These are phyloP conservation scores for Pollimyrus isidori DNA, from an alignment of 2,113 vertebrate species.

Conservation along the genomic window DNA sequence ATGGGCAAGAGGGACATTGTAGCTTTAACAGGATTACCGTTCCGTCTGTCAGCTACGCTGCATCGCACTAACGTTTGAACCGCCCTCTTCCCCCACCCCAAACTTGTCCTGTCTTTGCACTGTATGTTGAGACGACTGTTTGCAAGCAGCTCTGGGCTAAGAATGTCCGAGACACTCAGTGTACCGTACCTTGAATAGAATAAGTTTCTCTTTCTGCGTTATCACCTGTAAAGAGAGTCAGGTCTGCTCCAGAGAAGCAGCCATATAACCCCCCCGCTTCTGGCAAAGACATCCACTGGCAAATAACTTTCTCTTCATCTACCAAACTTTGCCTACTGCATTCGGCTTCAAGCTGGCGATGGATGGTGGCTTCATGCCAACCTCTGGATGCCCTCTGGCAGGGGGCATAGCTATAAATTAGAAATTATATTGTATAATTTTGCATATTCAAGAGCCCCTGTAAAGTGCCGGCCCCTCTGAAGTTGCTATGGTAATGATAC, in stretches of 20 bases:
- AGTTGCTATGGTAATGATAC: background rate
- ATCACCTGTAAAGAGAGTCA: slow-evolving; percentile 15
- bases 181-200: slow-evolving; percentile 16
- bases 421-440: background rate
- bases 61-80: slow-evolving; percentile 21
- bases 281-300: slow-evolving; percentile 10
- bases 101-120: slow-evolving; percentile 4
- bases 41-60: slow-evolving; percentile 30
- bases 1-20: slow-evolving; percentile 27
- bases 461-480: background rate
- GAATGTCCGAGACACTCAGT: slow-evolving; percentile 13
- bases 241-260: slow-evolving; percentile 1
- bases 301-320: background rate
- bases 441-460: background rate
- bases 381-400: background rate
- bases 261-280: background rate
- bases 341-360: background rate
- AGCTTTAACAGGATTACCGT: slow-evolving; percentile 36
- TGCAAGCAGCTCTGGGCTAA: slow-evolving; percentile 18
- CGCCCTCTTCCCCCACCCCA: slow-evolving; percentile 18
- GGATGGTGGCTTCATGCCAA: background rate
- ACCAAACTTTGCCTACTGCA: background rate
- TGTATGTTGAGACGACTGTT: slow-evolving; percentile 18
- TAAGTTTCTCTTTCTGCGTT: slow-evolving; percentile 6
- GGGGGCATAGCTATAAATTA: background rate